Evolutionary conservation across 2,888 invertebrate species (phyloP).

Genomic region (Habrosyne pyritoides): DNA sequence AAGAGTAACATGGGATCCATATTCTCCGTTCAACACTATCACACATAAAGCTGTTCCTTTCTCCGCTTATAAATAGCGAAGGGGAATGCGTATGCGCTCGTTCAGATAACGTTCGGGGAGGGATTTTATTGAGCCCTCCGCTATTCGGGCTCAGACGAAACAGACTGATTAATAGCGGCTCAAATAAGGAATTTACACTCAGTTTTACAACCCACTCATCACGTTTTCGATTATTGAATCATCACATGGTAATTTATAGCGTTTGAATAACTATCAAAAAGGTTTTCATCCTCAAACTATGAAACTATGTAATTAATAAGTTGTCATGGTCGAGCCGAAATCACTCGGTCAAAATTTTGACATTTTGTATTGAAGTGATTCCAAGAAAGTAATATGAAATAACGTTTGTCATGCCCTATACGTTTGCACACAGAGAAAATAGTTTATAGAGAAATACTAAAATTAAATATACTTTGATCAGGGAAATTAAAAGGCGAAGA

Average conservation of each 20-base stretch:
- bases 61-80: constrained; percentile 68
- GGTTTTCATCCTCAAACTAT: no score
- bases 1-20: constrained; percentile 38
- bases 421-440: no score
- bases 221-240: neutral
- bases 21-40: constrained; percentile 64
- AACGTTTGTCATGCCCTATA: no score
- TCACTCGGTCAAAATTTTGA: no score
- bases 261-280: neutral
- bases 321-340: no score
- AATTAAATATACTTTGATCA: neutral
- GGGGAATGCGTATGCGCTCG: constrained; percentile 57
- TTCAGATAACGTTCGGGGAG: constrained; percentile 48
- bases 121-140: constrained; percentile 61
- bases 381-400: no score
- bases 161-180: constrained; percentile 56
- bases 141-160: constrained; percentile 30
- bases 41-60: constrained; percentile 60
- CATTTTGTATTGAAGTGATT: no score
- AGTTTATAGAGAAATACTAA: no score
- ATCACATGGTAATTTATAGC: no score
- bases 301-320: no score
- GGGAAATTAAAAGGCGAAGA: neutral
- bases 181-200: constrained; percentile 7
- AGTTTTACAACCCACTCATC: neutral